These are phyloP conservation scores for Brachypodius melanocephalos DNA, from an alignment of 2,113 vertebrate genomes.

Conservation along the genomic window DNA sequence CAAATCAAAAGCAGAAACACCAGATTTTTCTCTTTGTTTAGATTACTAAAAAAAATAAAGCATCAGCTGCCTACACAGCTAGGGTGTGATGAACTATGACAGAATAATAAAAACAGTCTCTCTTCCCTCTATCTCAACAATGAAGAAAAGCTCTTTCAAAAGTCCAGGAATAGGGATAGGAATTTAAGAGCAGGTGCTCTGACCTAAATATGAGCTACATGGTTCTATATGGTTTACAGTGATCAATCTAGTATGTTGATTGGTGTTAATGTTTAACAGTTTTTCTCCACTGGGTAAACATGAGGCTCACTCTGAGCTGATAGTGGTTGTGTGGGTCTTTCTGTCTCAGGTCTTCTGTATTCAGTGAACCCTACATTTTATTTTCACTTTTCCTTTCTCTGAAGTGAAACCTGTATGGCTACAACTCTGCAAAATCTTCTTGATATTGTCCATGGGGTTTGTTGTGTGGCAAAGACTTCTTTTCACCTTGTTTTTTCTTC, in stretches of 20 bases:
- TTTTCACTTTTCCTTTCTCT: neutral
- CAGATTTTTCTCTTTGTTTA: neutral
- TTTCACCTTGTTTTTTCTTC: neutral
- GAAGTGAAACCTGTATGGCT: neutral
- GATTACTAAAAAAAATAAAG: neutral
- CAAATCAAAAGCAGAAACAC: slow-evolving; percentile 33
- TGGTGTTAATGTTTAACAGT: neutral
- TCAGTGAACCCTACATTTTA: neutral
- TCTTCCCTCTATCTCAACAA: neutral
- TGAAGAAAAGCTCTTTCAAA: neutral
- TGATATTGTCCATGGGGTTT: neutral
- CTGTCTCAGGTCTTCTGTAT: neutral
- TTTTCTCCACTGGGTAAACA: neutral
- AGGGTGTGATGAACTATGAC: neutral
- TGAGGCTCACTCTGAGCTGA: neutral
- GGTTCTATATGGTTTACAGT: neutral
- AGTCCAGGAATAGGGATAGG: neutral
- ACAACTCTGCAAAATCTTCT: neutral
- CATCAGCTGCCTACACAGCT: neutral
- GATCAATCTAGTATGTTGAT: neutral
- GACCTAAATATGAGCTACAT: neutral
- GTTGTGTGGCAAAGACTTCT: neutral
- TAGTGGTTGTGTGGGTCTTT: neutral
- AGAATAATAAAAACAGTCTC: neutral
- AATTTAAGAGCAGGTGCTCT: neutral